These are phyloP conservation scores for Aurelia sp. DNA, from an alignment of 30 jellyfish, hydroid and myxozoan genomes.

Conservation along the genomic window DNA sequence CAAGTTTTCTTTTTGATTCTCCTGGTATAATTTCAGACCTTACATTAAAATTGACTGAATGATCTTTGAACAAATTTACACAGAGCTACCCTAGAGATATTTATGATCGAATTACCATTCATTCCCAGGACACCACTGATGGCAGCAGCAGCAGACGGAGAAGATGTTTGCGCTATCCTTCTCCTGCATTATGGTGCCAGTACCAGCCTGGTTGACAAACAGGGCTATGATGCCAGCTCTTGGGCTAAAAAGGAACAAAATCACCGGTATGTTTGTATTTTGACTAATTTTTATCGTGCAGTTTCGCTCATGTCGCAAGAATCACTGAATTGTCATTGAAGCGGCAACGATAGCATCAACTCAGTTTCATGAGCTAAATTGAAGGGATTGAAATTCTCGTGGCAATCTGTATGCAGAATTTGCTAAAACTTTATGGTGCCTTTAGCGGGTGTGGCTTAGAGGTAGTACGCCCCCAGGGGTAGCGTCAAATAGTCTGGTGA, in stretches of 20 bases:
- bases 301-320: background rate
- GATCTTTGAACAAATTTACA: background rate
- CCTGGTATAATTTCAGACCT: no score
- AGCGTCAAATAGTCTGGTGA: no score
- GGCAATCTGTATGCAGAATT: no score
- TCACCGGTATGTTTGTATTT: constrained; percentile 7
- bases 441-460: no score
- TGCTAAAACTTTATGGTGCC: no score
- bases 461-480: no score
- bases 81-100: background rate
- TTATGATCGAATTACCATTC: background rate
- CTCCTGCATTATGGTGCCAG: constrained; percentile 33
- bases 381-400: no score
- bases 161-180: constrained; percentile 21
- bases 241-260: constrained; percentile 26
- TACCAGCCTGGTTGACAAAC: background rate
- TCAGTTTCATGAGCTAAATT: background rate
- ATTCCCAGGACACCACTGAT: constrained; percentile 30
- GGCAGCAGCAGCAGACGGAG: constrained; percentile 38
- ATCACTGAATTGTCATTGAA: background rate
- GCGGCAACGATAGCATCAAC: background rate
- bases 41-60: no score
- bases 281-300: background rate
- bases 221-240: constrained; percentile 16
- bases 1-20: no score